Evolutionary conservation across 2,888 invertebrate species (phyloP), one percentile per base, ranked within the genome.

Genomic region (Dolichopus griseipennis): DNA sequence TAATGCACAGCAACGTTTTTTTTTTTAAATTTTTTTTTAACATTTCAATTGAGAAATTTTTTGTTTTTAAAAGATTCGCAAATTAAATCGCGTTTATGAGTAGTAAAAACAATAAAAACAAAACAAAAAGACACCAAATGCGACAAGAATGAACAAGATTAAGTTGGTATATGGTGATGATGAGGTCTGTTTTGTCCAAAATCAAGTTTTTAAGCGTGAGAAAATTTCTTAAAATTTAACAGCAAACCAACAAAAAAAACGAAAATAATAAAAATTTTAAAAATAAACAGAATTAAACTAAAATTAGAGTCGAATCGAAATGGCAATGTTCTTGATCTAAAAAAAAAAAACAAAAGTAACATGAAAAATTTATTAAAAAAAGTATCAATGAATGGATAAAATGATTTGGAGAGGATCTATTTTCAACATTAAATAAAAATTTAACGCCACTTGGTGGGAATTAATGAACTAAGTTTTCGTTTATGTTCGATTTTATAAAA

Each of bases 91-190:
- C 18, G 15, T 2, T 52, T n/a, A 52, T 52, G n/a, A 52, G 52
- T 52, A 52, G 15, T 41, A 12, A 1, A 41, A 41, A 15, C 15
- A 18, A 52, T 52, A 52, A 52, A 37, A 37, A 37, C 15, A 43
- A 43, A 43, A 43, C 15, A 52, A 52, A 52, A 52, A 52, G 15
- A 52, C 9, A 52, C n/a, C 15, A n/a, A 52, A 18, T 52, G 52
- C 52, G 52, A 52, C 52, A 52, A 18, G 52, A 52, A 52, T 52
- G 15, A 52, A 52, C 52, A 52, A 52, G 52, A 52, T 52, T 52
- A n/a, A 52, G 18, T 52, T 15, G 27, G 52, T 52, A 2, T n/a
- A n/a, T n/a, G n/a, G n/a, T n/a, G n/a, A n/a, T 52, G 52, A 2
- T 52, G 52, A 15, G 52, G 18, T 52, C 15, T 52, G 37, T 52